A percentile compares a stretch with the other conserved stretches of the same genome.
Evolutionary conservation across 2,113 vertebrate species (phyloP).

Genomic region (Albula goreensis): DNA sequence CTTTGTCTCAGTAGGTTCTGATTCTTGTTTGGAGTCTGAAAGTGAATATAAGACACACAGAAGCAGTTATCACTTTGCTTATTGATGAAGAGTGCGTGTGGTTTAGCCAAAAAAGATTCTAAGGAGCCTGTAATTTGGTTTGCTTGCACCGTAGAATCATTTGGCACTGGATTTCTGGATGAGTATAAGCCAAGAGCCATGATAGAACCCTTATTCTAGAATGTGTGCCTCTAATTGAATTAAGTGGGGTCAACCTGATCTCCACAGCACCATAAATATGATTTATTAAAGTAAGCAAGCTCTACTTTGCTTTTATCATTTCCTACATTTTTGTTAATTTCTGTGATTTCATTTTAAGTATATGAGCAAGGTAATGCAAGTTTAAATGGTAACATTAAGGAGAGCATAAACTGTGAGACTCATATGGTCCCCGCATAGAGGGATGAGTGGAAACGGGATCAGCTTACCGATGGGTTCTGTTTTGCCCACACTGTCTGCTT

Average conservation of each 20-base stretch:
- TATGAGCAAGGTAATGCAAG: not conserved
- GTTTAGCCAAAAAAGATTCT: no score
- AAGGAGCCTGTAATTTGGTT: no score
- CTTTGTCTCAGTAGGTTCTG: constrained; percentile 69
- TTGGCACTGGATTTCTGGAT: no score
- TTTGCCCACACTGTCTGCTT: constrained; percentile 83
- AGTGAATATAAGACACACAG: constrained; percentile 31
- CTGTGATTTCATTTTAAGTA: not conserved
- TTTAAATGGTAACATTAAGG: not conserved
- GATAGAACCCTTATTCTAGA: no score
- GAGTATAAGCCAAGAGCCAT: no score
- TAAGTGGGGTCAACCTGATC: not conserved
- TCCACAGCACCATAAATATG: no score
- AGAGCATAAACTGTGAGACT: not conserved
- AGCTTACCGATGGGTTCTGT: constrained; percentile 75
- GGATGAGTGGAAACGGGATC: constrained; percentile 17
- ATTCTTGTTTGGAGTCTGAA: constrained; percentile 65
- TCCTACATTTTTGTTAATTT: not conserved
- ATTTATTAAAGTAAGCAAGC: not conserved
- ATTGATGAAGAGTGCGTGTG: no score
- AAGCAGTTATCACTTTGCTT: not conserved
- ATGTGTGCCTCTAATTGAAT: not conserved
- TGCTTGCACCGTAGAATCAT: no score
- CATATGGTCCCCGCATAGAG: not conserved
- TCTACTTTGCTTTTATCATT: not conserved